Evolutionary conservation across 2,797 vertebrate species (phyloP).

Genomic region (Avahi laniger): DNA sequence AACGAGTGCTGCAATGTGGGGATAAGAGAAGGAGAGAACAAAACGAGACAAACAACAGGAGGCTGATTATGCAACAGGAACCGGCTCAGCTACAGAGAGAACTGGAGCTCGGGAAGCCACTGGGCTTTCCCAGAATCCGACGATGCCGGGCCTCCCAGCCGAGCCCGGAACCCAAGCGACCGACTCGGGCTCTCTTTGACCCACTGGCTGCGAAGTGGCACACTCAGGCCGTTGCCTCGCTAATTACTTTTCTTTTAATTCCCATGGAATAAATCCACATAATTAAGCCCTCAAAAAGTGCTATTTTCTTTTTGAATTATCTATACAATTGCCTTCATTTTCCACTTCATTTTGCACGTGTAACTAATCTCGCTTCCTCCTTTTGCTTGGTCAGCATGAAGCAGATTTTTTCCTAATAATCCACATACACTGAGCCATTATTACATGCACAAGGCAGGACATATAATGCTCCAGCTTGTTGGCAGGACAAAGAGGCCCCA

Average conservation of each 20-base stretch:
- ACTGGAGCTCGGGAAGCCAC: not conserved
- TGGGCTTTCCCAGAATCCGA: not conserved
- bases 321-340: not conserved
- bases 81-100: not conserved
- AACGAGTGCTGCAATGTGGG: not conserved
- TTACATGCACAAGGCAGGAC: not conserved
- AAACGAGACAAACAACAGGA: not conserved
- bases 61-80: not conserved
- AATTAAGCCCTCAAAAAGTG: not conserved
- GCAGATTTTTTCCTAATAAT: not conserved
- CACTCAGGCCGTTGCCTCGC: not conserved
- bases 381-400: not conserved
- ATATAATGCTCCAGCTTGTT: too few relatives aligned
- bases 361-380: not conserved
- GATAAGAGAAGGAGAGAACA: not conserved
- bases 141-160: not conserved
- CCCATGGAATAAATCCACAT: not conserved
- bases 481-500: not conserved
- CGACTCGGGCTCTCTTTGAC: not conserved
- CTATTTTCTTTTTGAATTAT: not conserved
- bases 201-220: not conserved
- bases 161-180: too few relatives aligned
- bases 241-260: not conserved
- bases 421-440: too few relatives aligned
- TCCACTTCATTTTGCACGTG: not conserved